phyloP scores from a whole-genome alignment of 2,888 invertebrate genomes.

The Rotaria sp. region DNA sequence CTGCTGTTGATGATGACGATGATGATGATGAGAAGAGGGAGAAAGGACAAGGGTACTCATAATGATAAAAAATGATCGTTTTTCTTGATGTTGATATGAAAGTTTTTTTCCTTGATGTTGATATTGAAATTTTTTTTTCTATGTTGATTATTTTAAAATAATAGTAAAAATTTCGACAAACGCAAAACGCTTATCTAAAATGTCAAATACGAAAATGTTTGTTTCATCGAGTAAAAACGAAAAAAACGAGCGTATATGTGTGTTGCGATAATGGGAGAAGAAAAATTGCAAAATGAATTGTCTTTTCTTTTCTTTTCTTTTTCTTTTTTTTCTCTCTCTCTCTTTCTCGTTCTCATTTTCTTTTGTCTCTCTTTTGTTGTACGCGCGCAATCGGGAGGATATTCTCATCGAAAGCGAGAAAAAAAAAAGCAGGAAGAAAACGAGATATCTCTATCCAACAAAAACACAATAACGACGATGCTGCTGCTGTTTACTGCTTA shows the following conservation, averaged over 20 bases:
- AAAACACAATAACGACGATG: conserved; percentile 12
- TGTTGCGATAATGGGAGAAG: conserved; percentile 14
- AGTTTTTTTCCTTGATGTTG: background rate
- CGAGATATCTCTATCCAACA: conserved; percentile 3
- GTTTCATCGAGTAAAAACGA: background rate
- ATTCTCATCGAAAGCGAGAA: background rate
- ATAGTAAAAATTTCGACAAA: background rate
- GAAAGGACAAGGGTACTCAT: background rate
- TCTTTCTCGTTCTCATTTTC: background rate
- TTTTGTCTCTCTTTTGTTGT: background rate
- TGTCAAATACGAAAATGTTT: background rate
- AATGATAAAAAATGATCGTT: background rate
- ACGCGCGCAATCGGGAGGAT: background rate
- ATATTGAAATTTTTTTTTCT: background rate
- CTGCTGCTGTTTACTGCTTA: background rate
- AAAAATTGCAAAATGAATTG: background rate
- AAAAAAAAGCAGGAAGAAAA: background rate
- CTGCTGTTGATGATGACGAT: background rate
- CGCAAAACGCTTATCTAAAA: background rate
- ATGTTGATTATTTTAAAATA: background rate
- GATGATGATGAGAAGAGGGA: background rate
- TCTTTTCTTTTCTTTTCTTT: background rate
- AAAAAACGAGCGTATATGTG: background rate
- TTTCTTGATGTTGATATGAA: background rate
- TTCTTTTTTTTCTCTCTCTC: background rate